These are phyloP conservation scores for Megalopta genalis DNA, from an alignment of 1,140 invertebrate genomes.

Conservation along the genomic window DNA sequence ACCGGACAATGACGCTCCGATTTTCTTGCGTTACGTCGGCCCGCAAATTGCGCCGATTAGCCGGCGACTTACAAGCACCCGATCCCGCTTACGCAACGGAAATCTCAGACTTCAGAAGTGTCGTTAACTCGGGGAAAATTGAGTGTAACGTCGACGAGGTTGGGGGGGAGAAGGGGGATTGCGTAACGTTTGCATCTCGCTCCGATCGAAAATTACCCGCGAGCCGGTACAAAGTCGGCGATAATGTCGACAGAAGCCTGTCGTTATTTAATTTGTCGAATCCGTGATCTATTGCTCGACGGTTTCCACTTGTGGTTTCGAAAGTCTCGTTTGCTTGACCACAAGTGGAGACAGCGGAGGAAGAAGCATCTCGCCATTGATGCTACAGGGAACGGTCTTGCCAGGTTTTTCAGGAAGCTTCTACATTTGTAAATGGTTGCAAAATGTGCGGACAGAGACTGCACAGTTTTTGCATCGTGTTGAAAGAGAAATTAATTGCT, in stretches of 20 bases:
- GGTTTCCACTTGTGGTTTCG: not conserved
- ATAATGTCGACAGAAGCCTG: not conserved
- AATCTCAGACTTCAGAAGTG: conserved; percentile 8
- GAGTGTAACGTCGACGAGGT: no score
- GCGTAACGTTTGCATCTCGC: not conserved
- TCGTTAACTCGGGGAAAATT: conserved; percentile 20
- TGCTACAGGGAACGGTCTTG: no score
- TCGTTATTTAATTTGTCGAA: not conserved
- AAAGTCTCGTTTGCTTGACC: not conserved
- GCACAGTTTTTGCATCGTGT: no score
- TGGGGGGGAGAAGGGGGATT: not conserved
- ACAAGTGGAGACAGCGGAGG: no score
- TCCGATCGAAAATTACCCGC: not conserved
- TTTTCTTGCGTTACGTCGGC: conserved; percentile 29
- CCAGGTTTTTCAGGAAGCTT: no score
- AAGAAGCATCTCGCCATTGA: no score
- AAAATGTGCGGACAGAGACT: no score
- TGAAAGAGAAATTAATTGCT: no score
- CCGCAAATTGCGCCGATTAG: conserved; percentile 40
- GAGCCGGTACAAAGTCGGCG: not conserved
- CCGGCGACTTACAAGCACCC: conserved; percentile 21
- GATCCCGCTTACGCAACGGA: conserved; percentile 26
- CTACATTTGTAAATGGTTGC: no score
- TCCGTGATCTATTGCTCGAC: not conserved
- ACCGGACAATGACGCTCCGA: conserved; percentile 31